Evolutionary conservation across 2,113 vertebrate genomes (phyloP).

Genomic region (Gracilinanus agilis): DNA sequence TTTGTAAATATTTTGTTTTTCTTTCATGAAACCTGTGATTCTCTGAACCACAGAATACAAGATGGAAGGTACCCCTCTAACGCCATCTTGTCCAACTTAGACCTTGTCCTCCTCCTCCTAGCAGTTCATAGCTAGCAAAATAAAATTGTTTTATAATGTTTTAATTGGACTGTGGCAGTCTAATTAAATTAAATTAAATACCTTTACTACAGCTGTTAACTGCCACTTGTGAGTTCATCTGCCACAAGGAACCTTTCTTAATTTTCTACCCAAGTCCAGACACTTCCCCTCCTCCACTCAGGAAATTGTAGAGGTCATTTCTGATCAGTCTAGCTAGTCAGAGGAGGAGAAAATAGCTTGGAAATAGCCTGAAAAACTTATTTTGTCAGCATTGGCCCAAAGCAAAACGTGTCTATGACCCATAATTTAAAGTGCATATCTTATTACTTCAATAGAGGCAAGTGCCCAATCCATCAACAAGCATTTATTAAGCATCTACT

Average conservation of each 20-base stretch:
- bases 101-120: neutral
- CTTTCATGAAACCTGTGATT: neutral
- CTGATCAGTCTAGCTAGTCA: neutral
- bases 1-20: too few relatives aligned
- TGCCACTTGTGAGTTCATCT: neutral
- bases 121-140: neutral
- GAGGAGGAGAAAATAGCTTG: constrained; percentile 27
- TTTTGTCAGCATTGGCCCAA: neutral
- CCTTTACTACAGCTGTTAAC: neutral
- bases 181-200: neutral
- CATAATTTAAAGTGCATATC: constrained; percentile 9
- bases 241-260: neutral
- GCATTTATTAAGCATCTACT: neutral
- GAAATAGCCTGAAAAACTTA: neutral
- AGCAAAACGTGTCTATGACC: constrained; percentile 5
- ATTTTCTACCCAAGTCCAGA: constrained; percentile 3
- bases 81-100: neutral
- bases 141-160: constrained; percentile 15
- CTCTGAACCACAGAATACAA: neutral
- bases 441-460: neutral
- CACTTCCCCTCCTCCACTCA: constrained; percentile 11
- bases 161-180: constrained; percentile 3
- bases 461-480: neutral
- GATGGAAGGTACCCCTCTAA: neutral
- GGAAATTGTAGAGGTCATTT: neutral